A percentile compares a stretch with the other conserved stretches of the same genome.
phyloP scores from a whole-genome alignment of 1,140 invertebrate genomes.

The Drosophila chauvacae region DNA sequence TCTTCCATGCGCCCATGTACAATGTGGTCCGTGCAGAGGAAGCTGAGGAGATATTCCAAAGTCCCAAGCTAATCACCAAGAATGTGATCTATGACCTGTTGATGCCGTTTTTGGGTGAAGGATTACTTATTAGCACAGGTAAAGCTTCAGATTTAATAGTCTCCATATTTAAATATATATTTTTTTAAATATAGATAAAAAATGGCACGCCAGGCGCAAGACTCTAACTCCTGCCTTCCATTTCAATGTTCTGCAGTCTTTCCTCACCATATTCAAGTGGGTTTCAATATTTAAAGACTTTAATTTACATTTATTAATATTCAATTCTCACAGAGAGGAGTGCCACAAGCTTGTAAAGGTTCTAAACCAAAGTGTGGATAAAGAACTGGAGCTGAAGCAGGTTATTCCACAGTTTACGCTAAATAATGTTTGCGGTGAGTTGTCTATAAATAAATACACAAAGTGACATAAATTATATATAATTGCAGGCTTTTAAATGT shows the following conservation, averaged over 20 bases:
- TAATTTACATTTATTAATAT: too few species aligned
- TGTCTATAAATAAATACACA: neutral
- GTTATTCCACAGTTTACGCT: conserved; percentile 90
- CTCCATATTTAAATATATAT: neutral
- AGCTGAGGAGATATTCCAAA: conserved; percentile 71
- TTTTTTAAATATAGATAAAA: conserved; percentile 42
- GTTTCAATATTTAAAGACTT: neutral
- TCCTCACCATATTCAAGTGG: conserved; percentile 1
- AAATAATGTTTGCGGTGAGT: conserved; percentile 90
- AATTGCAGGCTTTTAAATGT: neutral
- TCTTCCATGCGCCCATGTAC: conserved; percentile 53
- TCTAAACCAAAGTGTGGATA: conserved; percentile 36
- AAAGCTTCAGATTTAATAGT: too few species aligned
- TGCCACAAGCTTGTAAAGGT: conserved; percentile 63
- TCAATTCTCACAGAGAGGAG: conserved; percentile 46
- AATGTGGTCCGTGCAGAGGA: conserved; percentile 68
- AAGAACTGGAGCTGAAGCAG: conserved; percentile 84
- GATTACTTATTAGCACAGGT: conserved; percentile 88
- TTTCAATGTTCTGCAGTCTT: conserved; percentile 88
- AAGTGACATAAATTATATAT: neutral
- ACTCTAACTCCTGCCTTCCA: conserved; percentile 95
- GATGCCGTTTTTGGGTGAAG: conserved; percentile 88
- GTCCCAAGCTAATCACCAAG: conserved; percentile 64
- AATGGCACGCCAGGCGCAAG: conserved; percentile 93
- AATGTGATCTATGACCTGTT: conserved; percentile 85